These are phyloP conservation scores for Gorsachius goisagi DNA, from an alignment of 2,113 vertebrate species.

Conservation along the genomic window DNA sequence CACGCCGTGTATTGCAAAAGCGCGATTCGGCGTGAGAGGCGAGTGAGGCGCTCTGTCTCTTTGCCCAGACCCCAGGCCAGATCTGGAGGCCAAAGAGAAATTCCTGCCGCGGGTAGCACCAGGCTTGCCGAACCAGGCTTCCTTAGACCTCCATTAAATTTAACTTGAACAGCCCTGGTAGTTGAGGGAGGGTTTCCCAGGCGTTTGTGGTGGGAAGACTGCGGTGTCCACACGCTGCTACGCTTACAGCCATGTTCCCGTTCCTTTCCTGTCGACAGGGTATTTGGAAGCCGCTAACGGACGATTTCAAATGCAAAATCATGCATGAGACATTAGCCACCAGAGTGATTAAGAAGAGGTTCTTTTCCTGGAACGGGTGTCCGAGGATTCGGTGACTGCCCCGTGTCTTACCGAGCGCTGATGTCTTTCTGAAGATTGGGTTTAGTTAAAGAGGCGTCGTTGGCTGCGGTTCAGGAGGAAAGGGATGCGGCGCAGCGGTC, in stretches of 20 bases:
- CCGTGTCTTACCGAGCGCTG: background rate
- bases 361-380: background rate
- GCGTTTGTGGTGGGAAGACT: background rate
- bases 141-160: accelerated
- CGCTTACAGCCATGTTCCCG: background rate
- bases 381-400: background rate
- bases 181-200: background rate
- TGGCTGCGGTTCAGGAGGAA: background rate
- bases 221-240: accelerated
- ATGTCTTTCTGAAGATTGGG: background rate
- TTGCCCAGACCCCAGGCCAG: background rate
- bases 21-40: background rate
- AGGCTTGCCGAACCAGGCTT: background rate
- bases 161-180: no score
- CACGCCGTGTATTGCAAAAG: background rate
- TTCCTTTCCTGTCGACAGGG: background rate
- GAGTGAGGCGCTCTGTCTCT: background rate
- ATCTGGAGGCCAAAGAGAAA: background rate
- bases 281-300: background rate
- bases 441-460: background rate
- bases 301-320: background rate
- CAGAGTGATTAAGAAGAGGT: background rate
- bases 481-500: accelerated
- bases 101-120: background rate
- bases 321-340: background rate